phyloP scores from a whole-genome alignment of 2,113 vertebrate genomes.

The Zapus hudsonius region DNA sequence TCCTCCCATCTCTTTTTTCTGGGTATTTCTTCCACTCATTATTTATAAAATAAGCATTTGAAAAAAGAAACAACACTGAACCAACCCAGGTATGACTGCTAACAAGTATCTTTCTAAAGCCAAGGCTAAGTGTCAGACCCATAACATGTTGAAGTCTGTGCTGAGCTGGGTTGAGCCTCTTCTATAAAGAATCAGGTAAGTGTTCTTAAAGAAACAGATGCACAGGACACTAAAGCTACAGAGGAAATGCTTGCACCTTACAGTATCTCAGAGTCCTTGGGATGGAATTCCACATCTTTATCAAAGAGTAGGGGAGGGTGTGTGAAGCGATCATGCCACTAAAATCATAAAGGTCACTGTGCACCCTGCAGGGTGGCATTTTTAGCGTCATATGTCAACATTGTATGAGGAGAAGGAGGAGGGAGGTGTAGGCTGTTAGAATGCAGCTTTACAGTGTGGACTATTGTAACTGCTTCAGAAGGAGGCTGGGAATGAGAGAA shows the following conservation, averaged over 20 bases:
- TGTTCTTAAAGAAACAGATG: neutral
- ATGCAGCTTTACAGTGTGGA: conserved; percentile 14
- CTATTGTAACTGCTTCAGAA: conserved; percentile 11
- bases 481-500: conserved; percentile 67
- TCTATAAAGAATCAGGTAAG: neutral
- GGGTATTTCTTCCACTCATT: neutral
- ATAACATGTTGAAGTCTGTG: neutral
- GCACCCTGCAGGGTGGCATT: conserved; percentile 12
- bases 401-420: neutral
- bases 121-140: too few relatives aligned
- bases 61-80: neutral
- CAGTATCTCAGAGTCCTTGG: neutral
- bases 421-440: neutral
- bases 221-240: neutral
- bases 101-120: neutral
- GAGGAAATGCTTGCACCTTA: rapidly evolving
- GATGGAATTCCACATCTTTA: neutral
- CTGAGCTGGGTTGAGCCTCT: rapidly evolving
- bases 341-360: neutral
- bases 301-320: neutral
- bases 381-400: neutral
- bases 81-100: rapidly evolving
- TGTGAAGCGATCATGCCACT: too few relatives aligned
- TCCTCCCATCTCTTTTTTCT: neutral
- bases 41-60: neutral